Conservation (phyloP, 2,797 vertebrate species). For the Todus mexicanus region DNA sequence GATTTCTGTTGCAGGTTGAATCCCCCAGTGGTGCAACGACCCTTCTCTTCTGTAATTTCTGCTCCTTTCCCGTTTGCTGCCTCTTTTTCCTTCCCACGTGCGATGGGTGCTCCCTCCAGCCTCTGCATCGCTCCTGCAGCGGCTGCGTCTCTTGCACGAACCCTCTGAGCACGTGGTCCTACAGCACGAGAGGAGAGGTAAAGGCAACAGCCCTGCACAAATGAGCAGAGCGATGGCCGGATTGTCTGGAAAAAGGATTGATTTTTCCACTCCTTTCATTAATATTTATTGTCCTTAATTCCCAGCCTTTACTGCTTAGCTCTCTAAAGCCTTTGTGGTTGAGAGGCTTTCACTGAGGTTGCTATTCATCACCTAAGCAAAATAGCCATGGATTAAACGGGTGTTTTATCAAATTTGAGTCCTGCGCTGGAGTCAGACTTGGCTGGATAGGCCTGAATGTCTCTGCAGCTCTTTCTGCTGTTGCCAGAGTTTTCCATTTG, state of each 20-base stretch:
- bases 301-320: neutral
- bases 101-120: neutral
- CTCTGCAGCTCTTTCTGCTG: neutral
- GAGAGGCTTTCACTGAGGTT: constrained; percentile 6
- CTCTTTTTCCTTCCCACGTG: neutral
- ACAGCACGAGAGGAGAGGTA: neutral
- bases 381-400: neutral
- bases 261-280: neutral
- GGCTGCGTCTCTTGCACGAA: neutral
- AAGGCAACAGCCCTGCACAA: accelerated
- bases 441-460: neutral
- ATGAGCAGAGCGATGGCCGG: neutral
- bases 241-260: neutral
- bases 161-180: neutral
- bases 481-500: neutral
- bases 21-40: accelerated
- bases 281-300: constrained; percentile 47
- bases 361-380: neutral
- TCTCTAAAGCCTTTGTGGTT: neutral
- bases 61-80: neutral
- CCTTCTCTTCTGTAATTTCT: neutral
- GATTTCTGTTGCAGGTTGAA: accelerated
- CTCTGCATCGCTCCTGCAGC: neutral
- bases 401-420: neutral
- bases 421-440: neutral